Evolutionary conservation across 2,888 invertebrate genomes (phyloP).

Genomic region (Agrenia bidenticulata): DNA sequence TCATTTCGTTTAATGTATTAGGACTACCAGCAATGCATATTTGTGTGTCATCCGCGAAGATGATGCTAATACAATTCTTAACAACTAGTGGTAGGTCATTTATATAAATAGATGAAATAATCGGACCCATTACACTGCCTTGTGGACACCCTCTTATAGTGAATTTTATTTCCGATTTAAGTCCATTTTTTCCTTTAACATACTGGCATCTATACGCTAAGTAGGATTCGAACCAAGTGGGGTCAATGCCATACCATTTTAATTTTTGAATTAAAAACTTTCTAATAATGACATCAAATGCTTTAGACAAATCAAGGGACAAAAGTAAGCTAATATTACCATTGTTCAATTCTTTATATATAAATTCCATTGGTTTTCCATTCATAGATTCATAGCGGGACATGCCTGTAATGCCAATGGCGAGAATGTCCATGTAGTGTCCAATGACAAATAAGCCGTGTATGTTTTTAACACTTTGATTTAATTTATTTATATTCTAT

Average conservation of each 20-base stretch:
- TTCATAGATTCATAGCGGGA: conserved; percentile 24
- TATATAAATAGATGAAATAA: conserved; percentile 22
- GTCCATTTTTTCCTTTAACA: conserved; percentile 11
- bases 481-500: no score
- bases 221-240: conserved; percentile 19
- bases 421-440: no score
- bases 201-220: conserved; percentile 19
- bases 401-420: no score
- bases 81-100: conserved; percentile 26
- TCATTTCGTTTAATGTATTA: not conserved
- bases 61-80: conserved; percentile 1
- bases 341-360: conserved; percentile 24
- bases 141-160: conserved; percentile 22
- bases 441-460: no score
- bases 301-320: conserved; percentile 27
- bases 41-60: conserved; percentile 35
- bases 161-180: not conserved
- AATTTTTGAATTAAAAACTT: conserved; percentile 24
- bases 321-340: conserved; percentile 25
- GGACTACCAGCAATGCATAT: conserved; percentile 5
- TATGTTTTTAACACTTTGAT: no score
- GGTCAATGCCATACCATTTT: conserved; percentile 28
- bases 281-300: conserved; percentile 24
- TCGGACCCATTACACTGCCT: not conserved
- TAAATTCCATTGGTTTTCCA: conserved; percentile 20